Evolutionary conservation across 2,888 invertebrate genomes (phyloP).

Genomic region (Epirrhoe tristata): DNA sequence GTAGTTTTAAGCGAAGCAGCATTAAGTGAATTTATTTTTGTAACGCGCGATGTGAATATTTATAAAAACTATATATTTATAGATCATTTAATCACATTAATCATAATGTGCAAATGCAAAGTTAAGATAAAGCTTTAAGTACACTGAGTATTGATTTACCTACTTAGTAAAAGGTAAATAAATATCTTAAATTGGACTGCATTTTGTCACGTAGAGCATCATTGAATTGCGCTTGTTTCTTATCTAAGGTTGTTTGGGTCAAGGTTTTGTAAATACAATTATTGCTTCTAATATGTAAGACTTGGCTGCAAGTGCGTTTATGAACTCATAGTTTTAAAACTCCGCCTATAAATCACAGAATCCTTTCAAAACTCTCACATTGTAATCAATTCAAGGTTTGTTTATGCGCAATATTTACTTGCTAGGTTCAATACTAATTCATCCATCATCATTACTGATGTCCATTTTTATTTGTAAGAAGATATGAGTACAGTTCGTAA

Average conservation of each 20-base stretch:
- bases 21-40: neutral
- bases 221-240: neutral
- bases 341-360: conserved; percentile 4
- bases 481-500: neutral
- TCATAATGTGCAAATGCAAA: neutral
- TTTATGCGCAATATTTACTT: neutral
- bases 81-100: neutral
- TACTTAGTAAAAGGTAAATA: neutral
- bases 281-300: neutral
- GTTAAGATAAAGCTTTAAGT: neutral
- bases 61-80: neutral
- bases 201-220: conserved; percentile 10
- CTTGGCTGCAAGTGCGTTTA: neutral
- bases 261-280: conserved; percentile 10
- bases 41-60: neutral
- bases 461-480: neutral
- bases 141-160: neutral
- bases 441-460: neutral
- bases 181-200: neutral
- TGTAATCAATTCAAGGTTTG: conserved; percentile 49
- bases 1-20: neutral
- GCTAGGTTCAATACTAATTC: neutral
- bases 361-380: conserved; percentile 30
- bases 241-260: conserved; percentile 11
- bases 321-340: conserved; percentile 5